Base-by-base conservation (phyloP, 2,797 vertebrate species). In the Todus mexicanus region DNA sequence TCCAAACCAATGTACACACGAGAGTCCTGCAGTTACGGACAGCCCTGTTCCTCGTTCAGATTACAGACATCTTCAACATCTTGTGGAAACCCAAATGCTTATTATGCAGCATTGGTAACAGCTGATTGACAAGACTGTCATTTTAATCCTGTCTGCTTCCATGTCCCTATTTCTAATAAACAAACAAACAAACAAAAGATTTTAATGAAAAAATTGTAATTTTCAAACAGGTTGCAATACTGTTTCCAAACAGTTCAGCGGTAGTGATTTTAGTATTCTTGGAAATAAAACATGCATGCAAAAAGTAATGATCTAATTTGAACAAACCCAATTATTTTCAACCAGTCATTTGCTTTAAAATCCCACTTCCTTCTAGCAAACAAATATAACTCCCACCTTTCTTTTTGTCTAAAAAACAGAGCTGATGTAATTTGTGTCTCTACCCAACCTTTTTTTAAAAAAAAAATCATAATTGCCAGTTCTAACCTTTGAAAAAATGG, bases 381-480 rank as follows among this genome's bases (percentile, higher is more conserved):
- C 12, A 64, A 78, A 53, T 7, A 72, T 7, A 77, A 47, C 19
- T 84, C 19, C 45, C 31, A 53, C 21, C 18, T 38, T 71, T 53
- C 4, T 66, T 92, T 84, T 65, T 38, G 16, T 40, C 64, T 68
- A 38, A 75, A 64, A 82, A 85, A 9, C 6, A 7, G 4, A 63
- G 8, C 4, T 37, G 21, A 42, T 0, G 0, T 60, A 22, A 40
- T 50, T 73, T 0, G 0, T 26, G 11, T 15, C 9, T 12, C 37
- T 84, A 16, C 4, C 15, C 51, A 84, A 27, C 5, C 7, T 10
- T 74, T 82, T 47, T 43, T 26, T 38, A n/a, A n/a, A n/a, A n/a
- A n/a, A n/a, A n/a, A n/a, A n/a, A n/a, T n/a, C n/a, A 12, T 38
- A 70, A 50, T 70, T 31, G 10, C 29, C 26, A 47, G 29, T 59